Evolutionary conservation across 2,113 vertebrate species (phyloP).

Genomic region (Bubo blakistoni): DNA sequence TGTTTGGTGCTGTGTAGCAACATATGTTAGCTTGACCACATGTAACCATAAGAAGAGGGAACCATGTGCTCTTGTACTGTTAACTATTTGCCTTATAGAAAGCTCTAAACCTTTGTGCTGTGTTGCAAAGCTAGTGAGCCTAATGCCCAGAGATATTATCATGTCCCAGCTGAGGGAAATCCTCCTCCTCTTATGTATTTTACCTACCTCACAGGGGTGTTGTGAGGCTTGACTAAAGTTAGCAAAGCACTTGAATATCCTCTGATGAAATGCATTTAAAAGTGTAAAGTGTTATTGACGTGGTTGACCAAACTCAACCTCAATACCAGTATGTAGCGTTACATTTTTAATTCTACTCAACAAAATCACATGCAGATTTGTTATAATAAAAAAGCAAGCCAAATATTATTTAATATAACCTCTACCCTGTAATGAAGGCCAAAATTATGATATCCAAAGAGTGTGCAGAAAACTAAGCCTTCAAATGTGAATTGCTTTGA

Average conservation of each 20-base stretch:
- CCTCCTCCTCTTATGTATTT: conserved; percentile 20
- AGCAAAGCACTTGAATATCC: conserved; percentile 21
- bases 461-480: background rate
- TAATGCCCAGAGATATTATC: background rate
- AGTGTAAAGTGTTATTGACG: background rate
- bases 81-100: conserved; percentile 12
- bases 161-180: background rate
- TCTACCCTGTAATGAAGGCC: background rate
- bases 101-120: background rate
- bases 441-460: conserved; percentile 13
- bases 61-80: background rate
- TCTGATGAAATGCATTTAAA: conserved; percentile 20
- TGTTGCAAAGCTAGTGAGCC: background rate
- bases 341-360: conserved; percentile 4
- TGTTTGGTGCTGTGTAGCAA: background rate
- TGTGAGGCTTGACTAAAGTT: conserved; percentile 53
- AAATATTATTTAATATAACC: background rate
- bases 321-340: background rate
- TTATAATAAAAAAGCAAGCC: background rate
- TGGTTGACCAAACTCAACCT: conserved; percentile 28
- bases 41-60: background rate
- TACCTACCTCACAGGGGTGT: conserved; percentile 58
- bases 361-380: background rate
- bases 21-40: background rate
- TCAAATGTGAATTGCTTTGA: background rate